A percentile compares a stretch with the other conserved stretches of the same genome.
phyloP scores from a whole-genome alignment of 2,888 invertebrate species.

The Orthosia gothica region DNA sequence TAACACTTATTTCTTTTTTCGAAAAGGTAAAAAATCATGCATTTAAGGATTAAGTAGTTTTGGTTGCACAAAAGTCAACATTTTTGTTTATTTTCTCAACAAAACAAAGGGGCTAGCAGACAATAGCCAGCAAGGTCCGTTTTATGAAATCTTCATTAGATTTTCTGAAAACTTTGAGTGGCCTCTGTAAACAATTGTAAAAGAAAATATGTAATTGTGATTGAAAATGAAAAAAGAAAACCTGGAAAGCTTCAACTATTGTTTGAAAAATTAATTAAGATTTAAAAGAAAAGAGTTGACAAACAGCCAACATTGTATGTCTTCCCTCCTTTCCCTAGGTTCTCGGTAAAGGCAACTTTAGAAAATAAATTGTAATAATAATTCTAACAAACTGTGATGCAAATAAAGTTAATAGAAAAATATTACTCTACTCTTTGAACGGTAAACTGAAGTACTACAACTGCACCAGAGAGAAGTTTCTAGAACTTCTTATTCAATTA shows the following conservation, averaged over 20 bases:
- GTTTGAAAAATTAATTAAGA: constrained; percentile 7
- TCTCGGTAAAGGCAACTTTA: neutral
- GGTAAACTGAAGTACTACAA: neutral
- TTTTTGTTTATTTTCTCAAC: no score
- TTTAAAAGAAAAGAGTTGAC: constrained; percentile 19
- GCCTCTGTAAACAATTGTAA: constrained; percentile 7
- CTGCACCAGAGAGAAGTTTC: neutral
- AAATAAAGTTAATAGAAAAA: neutral
- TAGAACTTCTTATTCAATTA: neutral
- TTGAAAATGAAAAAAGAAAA: no score
- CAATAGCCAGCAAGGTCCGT: neutral
- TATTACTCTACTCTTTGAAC: neutral
- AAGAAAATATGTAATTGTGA: neutral
- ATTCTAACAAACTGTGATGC: constrained; percentile 11
- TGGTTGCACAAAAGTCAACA: no score
- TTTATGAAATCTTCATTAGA: neutral
- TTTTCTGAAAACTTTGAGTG: constrained; percentile 18
- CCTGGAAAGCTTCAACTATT: neutral
- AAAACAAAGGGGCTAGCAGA: neutral
- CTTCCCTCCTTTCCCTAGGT: constrained; percentile 2
- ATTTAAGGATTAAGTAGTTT: no score
- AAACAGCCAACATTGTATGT: constrained; percentile 8
- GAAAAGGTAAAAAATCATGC: no score
- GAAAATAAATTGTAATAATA: constrained; percentile 8
- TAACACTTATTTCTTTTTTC: no score